Evolutionary conservation across 2,888 invertebrate species (phyloP).

Genomic region (Drosophila affinis): DNA sequence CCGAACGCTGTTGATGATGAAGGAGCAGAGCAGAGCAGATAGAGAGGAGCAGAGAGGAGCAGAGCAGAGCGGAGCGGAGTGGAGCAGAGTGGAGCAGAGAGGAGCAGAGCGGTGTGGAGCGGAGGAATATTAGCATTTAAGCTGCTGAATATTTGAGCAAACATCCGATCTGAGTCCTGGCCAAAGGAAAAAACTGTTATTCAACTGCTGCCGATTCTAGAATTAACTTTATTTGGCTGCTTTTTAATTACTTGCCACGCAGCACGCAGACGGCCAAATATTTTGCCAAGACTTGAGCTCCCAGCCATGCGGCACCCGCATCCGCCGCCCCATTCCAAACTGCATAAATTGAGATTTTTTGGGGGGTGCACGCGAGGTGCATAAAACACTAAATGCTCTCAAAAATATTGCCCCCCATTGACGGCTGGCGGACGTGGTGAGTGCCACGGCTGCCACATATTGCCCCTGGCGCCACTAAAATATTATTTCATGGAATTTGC

Average conservation of each 20-base stretch:
- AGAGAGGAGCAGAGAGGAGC: too few species aligned
- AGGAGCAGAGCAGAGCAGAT: too few species aligned
- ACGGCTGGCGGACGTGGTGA: conserved; percentile 57
- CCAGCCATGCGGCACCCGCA: too few species aligned
- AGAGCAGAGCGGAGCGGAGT: too few species aligned
- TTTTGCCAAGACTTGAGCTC: conserved; percentile 29
- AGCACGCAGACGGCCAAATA: conserved; percentile 21
- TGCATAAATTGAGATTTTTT: conserved; percentile 57
- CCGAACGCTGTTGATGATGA: conserved; percentile 9
- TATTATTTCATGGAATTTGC: conserved; percentile 78
- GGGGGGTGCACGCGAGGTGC: conserved; percentile 50
- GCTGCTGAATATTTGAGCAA: conserved; percentile 28
- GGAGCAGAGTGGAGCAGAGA: too few species aligned
- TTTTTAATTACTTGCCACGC: conserved; percentile 56
- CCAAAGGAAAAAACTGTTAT: neutral
- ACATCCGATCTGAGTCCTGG: neutral
- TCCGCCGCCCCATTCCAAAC: conserved; percentile 3
- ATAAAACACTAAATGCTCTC: conserved; percentile 59
- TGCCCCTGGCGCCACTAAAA: conserved; percentile 75
- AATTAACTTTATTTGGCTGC: neutral
- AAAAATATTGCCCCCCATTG: conserved; percentile 53
- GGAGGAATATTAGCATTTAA: conserved; percentile 30
- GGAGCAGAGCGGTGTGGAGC: too few species aligned
- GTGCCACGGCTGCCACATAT: conserved; percentile 69
- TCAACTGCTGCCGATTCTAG: neutral